phyloP scores from a whole-genome alignment of 2,888 invertebrate genomes.

The Ethmia dodecea region DNA sequence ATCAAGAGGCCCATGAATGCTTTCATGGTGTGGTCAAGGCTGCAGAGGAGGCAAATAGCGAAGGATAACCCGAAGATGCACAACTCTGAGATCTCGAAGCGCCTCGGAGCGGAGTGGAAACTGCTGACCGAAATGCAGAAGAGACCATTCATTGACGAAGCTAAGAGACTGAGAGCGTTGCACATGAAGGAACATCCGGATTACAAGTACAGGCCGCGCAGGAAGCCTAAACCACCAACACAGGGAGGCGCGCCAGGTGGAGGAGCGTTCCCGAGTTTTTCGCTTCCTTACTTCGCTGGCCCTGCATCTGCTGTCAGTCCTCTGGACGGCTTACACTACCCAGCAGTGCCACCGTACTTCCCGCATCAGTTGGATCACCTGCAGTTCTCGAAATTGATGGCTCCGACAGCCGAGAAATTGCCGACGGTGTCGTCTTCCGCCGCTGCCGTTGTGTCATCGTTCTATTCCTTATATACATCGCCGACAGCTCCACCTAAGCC shows the following conservation, averaged over 20 bases:
- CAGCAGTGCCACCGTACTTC: slow-evolving; percentile 85
- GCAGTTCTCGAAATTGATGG: slow-evolving; percentile 80
- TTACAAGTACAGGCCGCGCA: slow-evolving; percentile 91
- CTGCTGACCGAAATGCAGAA: slow-evolving; percentile 90
- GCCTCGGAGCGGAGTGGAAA: slow-evolving; percentile 96
- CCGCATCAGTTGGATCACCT: slow-evolving; percentile 84
- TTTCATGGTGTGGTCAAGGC: slow-evolving; percentile 97
- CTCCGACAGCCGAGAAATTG: slow-evolving; percentile 61
- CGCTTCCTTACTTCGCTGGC: slow-evolving; percentile 80
- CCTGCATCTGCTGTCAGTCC: slow-evolving; percentile 76
- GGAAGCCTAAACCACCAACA: slow-evolving; percentile 88
- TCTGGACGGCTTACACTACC: slow-evolving; percentile 80
- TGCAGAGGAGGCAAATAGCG: slow-evolving; percentile 94
- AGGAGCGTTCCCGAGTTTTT: slow-evolving; percentile 80
- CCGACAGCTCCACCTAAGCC: slow-evolving; percentile 71
- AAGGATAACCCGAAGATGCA: slow-evolving; percentile 97
- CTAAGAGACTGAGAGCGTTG: slow-evolving; percentile 89
- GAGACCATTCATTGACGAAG: slow-evolving; percentile 96
- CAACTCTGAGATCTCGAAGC: slow-evolving; percentile 93
- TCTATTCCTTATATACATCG: slow-evolving; percentile 82
- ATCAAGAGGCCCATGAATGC: slow-evolving; percentile 99
- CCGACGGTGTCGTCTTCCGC: slow-evolving; percentile 66
- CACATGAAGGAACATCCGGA: slow-evolving; percentile 96
- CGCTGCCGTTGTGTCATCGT: slow-evolving; percentile 81
- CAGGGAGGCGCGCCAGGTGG: slow-evolving; percentile 64